These are phyloP conservation scores for Dascillus cervinus DNA, from an alignment of 2,888 invertebrate genomes.

Conservation along the genomic window DNA sequence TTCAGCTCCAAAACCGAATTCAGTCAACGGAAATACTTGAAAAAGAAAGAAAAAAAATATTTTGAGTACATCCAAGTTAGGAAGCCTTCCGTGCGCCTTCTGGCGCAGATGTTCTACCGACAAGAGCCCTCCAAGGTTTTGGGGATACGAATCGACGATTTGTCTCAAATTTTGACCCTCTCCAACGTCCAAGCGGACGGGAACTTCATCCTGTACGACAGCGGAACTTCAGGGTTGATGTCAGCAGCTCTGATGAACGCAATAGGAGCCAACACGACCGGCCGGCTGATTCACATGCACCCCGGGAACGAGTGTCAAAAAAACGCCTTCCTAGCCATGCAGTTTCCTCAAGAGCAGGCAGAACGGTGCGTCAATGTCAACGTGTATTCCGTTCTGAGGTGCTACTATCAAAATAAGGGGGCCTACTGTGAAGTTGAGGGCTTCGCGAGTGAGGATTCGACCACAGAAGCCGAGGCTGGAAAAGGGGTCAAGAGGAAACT, in stretches of 20 bases:
- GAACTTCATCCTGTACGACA: conserved; percentile 77
- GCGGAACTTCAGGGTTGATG: conserved; percentile 78
- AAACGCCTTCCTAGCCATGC: conserved; percentile 71
- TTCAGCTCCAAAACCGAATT: conserved; percentile 87
- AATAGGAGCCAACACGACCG: conserved; percentile 58
- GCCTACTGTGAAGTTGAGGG: conserved; percentile 6
- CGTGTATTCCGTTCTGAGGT: conserved; percentile 64
- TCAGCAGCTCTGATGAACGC: conserved; percentile 76
- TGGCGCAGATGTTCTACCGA: conserved; percentile 77
- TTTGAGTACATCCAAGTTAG: conserved; percentile 73
- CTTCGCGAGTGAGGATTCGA: background rate
- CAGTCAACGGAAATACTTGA: conserved; percentile 89
- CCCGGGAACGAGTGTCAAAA: conserved; percentile 75
- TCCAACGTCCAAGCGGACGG: conserved; percentile 74
- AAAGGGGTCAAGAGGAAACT: conserved; percentile 28
- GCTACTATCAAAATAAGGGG: conserved; percentile 52
- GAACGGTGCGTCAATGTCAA: conserved; percentile 68
- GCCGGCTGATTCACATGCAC: conserved; percentile 66
- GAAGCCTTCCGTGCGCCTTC: conserved; percentile 71
- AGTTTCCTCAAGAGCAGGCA: conserved; percentile 63
- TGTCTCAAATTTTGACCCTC: conserved; percentile 80
- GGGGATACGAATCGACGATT: conserved; percentile 75
- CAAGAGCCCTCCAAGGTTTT: conserved; percentile 69
- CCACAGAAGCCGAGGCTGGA: conserved; percentile 6
- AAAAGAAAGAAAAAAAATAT: conserved; percentile 93